A percentile compares a stretch with the other conserved stretches of the same genome.
These are phyloP conservation scores for Pangasius macronema DNA, from an alignment of 2,797 vertebrate genomes.

Conservation along the genomic window DNA sequence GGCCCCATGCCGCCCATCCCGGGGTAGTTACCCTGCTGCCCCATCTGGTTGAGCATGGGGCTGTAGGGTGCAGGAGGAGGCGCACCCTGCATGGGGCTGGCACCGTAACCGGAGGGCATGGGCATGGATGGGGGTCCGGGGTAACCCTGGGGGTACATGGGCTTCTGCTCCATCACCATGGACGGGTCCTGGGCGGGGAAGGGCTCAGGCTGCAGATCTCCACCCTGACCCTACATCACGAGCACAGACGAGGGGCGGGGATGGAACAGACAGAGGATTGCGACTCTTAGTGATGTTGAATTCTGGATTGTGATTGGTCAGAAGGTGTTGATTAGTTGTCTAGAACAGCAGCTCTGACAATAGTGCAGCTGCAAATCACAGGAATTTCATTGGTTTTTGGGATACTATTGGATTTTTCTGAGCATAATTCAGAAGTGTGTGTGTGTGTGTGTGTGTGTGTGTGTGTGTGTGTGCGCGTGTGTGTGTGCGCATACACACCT, in stretches of 20 bases:
- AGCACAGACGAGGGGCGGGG: not conserved
- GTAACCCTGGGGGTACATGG: conserved; percentile 86
- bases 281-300: not conserved
- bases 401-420: not conserved
- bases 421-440: not conserved
- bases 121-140: conserved; percentile 83
- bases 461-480: not conserved
- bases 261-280: not conserved
- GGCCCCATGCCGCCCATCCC: conserved; percentile 77
- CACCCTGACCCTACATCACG: conserved; percentile 78
- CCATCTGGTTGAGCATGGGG: conserved; percentile 74
- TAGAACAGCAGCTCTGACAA: not conserved
- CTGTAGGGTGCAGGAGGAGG: conserved; percentile 68
- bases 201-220: conserved; percentile 82
- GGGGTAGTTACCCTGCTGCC: conserved; percentile 42
- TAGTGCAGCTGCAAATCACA: not conserved
- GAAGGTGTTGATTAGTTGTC: not conserved
- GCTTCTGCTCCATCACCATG: conserved; percentile 87
- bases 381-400: not conserved
- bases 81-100: conserved; percentile 72
- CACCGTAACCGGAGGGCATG: conserved; percentile 74
- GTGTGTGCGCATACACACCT: conserved; percentile 59
- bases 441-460: not conserved
- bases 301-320: not conserved
- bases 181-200: conserved; percentile 87